Conservation (phyloP, 2,797 vertebrate species). For the Falco columbarius region DNA sequence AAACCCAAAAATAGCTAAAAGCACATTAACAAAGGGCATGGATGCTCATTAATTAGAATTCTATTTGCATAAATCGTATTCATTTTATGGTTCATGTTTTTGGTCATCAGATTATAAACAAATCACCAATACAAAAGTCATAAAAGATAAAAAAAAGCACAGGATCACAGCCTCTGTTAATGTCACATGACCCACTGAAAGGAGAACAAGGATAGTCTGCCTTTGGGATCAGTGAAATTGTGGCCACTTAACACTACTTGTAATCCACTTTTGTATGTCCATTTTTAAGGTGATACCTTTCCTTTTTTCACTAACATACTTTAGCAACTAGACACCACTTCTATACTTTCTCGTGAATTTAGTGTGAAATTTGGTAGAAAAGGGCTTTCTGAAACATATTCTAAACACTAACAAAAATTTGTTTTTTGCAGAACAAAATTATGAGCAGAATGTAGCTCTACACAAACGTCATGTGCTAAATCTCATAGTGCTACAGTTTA, state of each 20-base stretch:
- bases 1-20: neutral
- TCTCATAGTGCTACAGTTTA: neutral
- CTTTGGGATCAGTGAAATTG: neutral
- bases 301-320: neutral
- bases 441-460: neutral
- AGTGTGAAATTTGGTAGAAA: neutral
- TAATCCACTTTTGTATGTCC: neutral
- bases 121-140: neutral
- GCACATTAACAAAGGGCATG: neutral
- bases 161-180: neutral
- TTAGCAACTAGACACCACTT: neutral
- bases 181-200: neutral
- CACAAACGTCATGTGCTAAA: neutral
- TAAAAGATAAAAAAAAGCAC: neutral
- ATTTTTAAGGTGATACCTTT: neutral
- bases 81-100: neutral
- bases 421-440: neutral
- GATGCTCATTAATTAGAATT: neutral
- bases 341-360: neutral
- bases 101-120: neutral
- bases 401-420: neutral
- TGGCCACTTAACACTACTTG: neutral
- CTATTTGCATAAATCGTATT: neutral
- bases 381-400: neutral
- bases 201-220: neutral